phyloP scores from a whole-genome alignment of 2,797 vertebrate genomes.

The Sparus aurata region DNA sequence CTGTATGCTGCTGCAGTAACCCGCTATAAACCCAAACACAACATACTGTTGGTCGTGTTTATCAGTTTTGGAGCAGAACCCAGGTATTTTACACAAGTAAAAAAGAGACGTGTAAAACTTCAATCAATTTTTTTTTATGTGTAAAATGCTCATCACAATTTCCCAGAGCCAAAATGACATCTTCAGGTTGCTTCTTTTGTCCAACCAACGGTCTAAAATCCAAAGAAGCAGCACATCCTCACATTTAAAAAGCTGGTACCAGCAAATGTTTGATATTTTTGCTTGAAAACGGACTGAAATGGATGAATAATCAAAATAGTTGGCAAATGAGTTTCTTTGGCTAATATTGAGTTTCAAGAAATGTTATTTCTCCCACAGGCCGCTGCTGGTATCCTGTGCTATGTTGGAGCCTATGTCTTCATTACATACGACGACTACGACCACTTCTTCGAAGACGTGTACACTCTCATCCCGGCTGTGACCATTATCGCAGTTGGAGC shows the following conservation, averaged over 20 bases:
- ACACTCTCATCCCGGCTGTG: constrained; percentile 95
- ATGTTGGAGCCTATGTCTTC: constrained; percentile 97
- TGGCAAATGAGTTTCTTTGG: no score
- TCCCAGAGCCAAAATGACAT: no score
- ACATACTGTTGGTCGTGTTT: background rate
- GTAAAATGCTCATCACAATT: no score
- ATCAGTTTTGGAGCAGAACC: background rate
- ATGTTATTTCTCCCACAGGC: constrained; percentile 82
- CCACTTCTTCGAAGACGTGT: constrained; percentile 97
- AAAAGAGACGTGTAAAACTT: background rate
- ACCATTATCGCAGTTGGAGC: constrained; percentile 94
- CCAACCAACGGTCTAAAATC: no score
- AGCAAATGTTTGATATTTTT: no score
- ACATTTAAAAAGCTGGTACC: no score
- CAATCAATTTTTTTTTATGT: background rate
- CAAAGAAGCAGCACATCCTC: no score
- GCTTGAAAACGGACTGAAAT: no score
- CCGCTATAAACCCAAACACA: background rate
- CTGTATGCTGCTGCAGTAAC: background rate
- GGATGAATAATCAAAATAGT: no score
- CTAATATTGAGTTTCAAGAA: no score
- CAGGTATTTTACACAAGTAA: background rate
- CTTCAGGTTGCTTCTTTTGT: no score
- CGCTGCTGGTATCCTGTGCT: constrained; percentile 96
- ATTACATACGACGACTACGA: constrained; percentile 97